Evolutionary conservation across 1,140 invertebrate species (phyloP).

Genomic region (Popillia japonica): DNA sequence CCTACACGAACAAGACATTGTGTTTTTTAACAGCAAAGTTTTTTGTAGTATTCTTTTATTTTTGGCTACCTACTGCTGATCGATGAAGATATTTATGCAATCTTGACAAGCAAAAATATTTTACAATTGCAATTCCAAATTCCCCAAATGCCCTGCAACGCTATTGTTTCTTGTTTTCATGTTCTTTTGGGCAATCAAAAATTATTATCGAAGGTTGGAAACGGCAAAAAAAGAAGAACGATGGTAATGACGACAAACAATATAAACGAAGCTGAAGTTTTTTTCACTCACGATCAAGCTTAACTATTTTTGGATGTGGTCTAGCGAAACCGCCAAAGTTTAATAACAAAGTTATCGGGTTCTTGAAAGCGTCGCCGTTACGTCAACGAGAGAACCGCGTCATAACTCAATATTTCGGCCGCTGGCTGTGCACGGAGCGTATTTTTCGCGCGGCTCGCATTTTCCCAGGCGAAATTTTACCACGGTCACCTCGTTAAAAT

Average conservation of each 20-base stretch:
- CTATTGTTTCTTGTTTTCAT: too few species aligned
- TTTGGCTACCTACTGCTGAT: too few species aligned
- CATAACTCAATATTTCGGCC: slow-evolving; percentile 29
- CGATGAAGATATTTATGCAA: too few species aligned
- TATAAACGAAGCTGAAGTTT: neutral
- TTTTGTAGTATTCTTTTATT: too few species aligned
- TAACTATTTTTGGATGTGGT: neutral
- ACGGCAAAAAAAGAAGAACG: neutral
- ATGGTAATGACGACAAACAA: neutral
- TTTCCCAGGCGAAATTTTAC: neutral
- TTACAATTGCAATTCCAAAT: too few species aligned
- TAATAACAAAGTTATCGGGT: slow-evolving; percentile 25
- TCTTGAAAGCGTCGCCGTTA: slow-evolving; percentile 19
- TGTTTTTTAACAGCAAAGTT: too few species aligned
- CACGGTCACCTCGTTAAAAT: slow-evolving; percentile 14
- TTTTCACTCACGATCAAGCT: neutral
- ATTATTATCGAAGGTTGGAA: neutral
- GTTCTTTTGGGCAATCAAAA: neutral
- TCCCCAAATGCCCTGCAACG: too few species aligned
- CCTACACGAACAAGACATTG: too few species aligned
- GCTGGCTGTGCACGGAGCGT: neutral
- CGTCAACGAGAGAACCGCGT: slow-evolving; percentile 11
- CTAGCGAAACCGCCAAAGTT: neutral
- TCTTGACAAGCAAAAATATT: too few species aligned
- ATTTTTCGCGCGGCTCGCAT: slow-evolving; percentile 15